Percentiles rank a stretch among this genome's conserved stretches.
These are phyloP conservation scores for Tragelaphus strepsiceros DNA, from an alignment of 2,113 vertebrate species.

Conservation along the genomic window DNA sequence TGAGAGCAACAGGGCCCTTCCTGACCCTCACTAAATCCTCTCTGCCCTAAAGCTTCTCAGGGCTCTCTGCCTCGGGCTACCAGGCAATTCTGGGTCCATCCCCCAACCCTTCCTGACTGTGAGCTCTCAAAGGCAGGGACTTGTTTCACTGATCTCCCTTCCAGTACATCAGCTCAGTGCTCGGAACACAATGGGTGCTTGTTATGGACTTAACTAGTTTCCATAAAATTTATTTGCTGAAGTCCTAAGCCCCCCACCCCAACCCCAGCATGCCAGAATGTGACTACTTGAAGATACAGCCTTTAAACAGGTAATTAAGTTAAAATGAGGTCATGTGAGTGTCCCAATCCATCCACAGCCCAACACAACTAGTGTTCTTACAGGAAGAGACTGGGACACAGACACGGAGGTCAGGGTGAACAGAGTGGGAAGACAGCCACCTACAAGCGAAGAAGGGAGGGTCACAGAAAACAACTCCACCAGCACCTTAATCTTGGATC, in stretches of 20 bases:
- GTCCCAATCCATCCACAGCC: background rate
- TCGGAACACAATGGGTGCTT: background rate
- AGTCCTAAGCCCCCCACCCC: background rate
- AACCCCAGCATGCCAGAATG: background rate
- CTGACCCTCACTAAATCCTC: background rate
- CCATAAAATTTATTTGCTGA: background rate
- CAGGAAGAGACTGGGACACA: background rate
- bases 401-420: background rate
- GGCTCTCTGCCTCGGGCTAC: background rate
- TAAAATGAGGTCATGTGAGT: background rate
- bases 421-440: background rate
- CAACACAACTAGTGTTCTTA: background rate
- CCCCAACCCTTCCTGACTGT: background rate
- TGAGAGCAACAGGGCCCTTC: background rate
- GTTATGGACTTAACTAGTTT: background rate
- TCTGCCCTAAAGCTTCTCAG: background rate
- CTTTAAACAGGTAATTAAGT: background rate
- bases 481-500: background rate
- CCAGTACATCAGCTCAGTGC: background rate
- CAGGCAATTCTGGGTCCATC: background rate
- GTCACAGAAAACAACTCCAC: background rate
- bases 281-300: background rate
- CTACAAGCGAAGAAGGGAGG: background rate
- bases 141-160: background rate
- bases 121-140: background rate